Evolutionary conservation across 2,888 invertebrate species (phyloP).

Genomic region (Dorcus parallelipipedus): DNA sequence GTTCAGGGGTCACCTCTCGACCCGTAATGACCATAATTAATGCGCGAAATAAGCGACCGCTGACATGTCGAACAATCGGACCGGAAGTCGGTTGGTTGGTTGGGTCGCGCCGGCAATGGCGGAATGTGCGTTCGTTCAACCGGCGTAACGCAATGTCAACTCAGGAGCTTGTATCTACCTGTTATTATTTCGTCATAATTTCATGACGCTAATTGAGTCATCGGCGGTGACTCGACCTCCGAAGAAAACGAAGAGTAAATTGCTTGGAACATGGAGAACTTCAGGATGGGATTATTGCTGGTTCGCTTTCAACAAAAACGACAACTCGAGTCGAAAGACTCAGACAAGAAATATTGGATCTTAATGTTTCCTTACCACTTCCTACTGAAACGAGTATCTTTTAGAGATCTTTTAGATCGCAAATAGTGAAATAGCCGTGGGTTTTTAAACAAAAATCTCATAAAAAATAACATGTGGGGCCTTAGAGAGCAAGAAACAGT

Average conservation of each 20-base stretch:
- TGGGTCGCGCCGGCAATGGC: neutral
- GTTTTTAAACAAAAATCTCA: too few species aligned
- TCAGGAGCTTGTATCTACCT: neutral
- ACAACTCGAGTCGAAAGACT: too few species aligned
- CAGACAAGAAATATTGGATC: too few species aligned
- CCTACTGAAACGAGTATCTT: too few species aligned
- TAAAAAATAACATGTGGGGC: too few species aligned
- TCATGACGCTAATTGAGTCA: constrained; percentile 1
- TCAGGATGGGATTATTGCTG: too few species aligned
- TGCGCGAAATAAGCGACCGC: constrained; percentile 31
- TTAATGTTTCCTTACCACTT: too few species aligned
- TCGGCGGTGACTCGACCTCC: neutral
- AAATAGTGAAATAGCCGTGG: too few species aligned
- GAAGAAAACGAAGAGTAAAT: neutral
- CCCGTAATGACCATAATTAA: constrained; percentile 37
- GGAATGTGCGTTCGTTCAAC: constrained; percentile 30
- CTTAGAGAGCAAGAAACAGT: too few species aligned
- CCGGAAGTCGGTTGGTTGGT: constrained; percentile 23
- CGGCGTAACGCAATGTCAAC: constrained; percentile 10
- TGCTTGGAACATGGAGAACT: neutral
- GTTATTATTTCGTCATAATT: constrained; percentile 19
- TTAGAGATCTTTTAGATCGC: too few species aligned
- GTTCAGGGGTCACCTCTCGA: constrained; percentile 29
- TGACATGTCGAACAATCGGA: constrained; percentile 35
- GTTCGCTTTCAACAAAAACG: too few species aligned